Evolutionary conservation across 2,888 invertebrate species (phyloP).

Genomic region (Eretmocerus hayati): DNA sequence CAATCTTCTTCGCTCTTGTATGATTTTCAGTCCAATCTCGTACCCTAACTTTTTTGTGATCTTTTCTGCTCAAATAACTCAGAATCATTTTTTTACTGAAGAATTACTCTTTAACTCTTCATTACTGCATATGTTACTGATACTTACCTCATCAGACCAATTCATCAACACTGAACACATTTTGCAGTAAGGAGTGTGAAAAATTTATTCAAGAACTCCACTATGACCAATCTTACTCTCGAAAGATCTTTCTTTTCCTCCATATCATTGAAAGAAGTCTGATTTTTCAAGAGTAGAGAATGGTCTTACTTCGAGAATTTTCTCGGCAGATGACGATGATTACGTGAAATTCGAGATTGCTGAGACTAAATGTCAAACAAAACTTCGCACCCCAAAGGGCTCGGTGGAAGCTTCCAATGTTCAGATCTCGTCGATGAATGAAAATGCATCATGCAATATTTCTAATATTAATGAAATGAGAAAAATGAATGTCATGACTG

Average conservation of each 20-base stretch:
- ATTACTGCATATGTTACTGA: background rate
- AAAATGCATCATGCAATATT: constrained; percentile 22
- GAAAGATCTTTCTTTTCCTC: constrained; percentile 12
- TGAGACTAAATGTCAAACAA: constrained; percentile 10
- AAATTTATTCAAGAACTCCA: background rate
- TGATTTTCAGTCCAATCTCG: too few relatives aligned
- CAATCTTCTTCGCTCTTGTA: constrained; percentile 7
- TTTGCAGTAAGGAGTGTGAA: background rate
- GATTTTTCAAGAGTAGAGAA: constrained; percentile 18
- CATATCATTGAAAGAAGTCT: constrained; percentile 17
- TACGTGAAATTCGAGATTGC: background rate
- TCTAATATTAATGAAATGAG: constrained; percentile 14
- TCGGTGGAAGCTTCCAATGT: constrained; percentile 37
- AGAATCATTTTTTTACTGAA: background rate
- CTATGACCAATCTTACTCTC: background rate
- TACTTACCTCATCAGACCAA: background rate
- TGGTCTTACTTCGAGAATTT: constrained; percentile 4
- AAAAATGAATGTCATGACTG: constrained; percentile 28
- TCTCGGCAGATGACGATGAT: background rate
- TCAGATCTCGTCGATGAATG: constrained; percentile 33
- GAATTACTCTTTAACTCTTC: background rate
- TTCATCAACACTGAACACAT: background rate
- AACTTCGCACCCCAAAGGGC: constrained; percentile 39
- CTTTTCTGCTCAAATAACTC: too few relatives aligned
- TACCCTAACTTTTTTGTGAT: too few relatives aligned